phyloP scores from a whole-genome alignment of 1,140 invertebrate genomes.

The Drosophila ohnishii region DNA sequence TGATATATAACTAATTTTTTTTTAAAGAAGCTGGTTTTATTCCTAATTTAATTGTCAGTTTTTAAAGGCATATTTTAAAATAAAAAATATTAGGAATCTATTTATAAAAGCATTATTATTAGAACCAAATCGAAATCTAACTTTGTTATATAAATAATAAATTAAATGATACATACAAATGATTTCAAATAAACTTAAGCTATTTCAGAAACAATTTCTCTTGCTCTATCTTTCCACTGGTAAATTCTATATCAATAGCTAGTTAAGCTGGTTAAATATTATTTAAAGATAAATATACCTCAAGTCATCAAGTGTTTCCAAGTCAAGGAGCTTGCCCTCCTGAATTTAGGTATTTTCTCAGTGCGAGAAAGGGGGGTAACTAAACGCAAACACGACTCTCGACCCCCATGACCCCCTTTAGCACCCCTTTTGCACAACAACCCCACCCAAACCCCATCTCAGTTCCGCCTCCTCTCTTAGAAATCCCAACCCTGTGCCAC shows the following conservation, averaged over 20 bases:
- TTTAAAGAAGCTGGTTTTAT: not conserved
- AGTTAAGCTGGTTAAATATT: constrained; percentile 4
- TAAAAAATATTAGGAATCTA: no score
- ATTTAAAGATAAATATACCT: constrained; percentile 7
- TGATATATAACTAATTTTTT: not conserved
- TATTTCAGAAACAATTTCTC: not conserved
- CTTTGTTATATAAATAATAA: not conserved
- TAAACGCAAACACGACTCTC: constrained; percentile 65
- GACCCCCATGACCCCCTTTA: constrained; percentile 20
- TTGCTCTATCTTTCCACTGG: no score
- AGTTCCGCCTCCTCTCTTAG: constrained; percentile 3
- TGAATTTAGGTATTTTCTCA: constrained; percentile 25
- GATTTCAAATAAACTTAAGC: no score
- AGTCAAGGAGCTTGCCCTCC: constrained; percentile 14
- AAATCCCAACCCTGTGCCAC: not conserved
- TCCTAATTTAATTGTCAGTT: no score
- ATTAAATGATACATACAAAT: not conserved
- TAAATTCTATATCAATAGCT: not conserved
- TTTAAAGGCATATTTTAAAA: no score
- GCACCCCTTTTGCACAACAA: constrained; percentile 6
- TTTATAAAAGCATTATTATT: no score
- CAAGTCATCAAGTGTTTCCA: constrained; percentile 5
- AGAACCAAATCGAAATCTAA: no score
- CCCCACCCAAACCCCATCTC: constrained; percentile 1
- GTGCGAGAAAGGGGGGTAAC: constrained; percentile 44